phyloP scores from a whole-genome alignment of 2,888 invertebrate genomes.

The Drosophila maculinotata region DNA sequence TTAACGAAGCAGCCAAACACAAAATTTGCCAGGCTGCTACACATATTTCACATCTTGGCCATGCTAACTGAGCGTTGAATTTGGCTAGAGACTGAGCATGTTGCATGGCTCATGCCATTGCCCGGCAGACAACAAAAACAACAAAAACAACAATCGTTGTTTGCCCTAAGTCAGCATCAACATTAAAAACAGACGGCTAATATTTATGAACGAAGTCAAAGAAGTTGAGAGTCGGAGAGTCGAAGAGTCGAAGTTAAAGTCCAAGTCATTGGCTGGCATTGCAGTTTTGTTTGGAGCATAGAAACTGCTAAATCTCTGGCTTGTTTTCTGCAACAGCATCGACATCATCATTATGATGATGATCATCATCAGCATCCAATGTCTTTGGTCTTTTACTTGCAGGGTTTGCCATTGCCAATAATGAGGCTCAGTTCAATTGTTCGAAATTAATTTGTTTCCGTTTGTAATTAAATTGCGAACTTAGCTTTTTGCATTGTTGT shows the following conservation, averaged over 20 bases:
- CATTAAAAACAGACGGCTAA: slow-evolving; percentile 36
- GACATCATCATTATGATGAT: slow-evolving; percentile 11
- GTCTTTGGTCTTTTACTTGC: slow-evolving; percentile 10
- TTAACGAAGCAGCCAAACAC: not conserved
- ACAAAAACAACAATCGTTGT: slow-evolving; percentile 21
- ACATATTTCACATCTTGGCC: slow-evolving; percentile 27
- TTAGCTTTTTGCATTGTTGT: slow-evolving; percentile 33
- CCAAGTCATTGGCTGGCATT: slow-evolving; percentile 40
- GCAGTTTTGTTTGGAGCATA: slow-evolving; percentile 13
- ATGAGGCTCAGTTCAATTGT: slow-evolving; percentile 70
- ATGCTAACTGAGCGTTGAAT: slow-evolving; percentile 19
- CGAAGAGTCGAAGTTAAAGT: slow-evolving; percentile 24
- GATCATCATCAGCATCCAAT: slow-evolving; percentile 9
- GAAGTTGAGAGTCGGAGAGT: slow-evolving; percentile 34
- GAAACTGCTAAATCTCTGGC: slow-evolving; percentile 17
- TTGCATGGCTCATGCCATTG: slow-evolving; percentile 38
- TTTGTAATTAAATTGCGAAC: slow-evolving; percentile 66
- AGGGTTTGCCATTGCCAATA: slow-evolving; percentile 52
- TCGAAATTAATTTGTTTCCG: slow-evolving; percentile 75
- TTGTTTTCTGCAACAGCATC: slow-evolving; percentile 20
- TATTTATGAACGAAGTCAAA: slow-evolving; percentile 40
- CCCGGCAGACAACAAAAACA: slow-evolving; percentile 5
- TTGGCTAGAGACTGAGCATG: slow-evolving; percentile 30
- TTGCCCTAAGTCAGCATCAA: slow-evolving; percentile 43
- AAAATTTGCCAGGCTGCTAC: slow-evolving; percentile 9